phyloP scores from a whole-genome alignment of 2,888 invertebrate species.

The Operophtera brumata region DNA sequence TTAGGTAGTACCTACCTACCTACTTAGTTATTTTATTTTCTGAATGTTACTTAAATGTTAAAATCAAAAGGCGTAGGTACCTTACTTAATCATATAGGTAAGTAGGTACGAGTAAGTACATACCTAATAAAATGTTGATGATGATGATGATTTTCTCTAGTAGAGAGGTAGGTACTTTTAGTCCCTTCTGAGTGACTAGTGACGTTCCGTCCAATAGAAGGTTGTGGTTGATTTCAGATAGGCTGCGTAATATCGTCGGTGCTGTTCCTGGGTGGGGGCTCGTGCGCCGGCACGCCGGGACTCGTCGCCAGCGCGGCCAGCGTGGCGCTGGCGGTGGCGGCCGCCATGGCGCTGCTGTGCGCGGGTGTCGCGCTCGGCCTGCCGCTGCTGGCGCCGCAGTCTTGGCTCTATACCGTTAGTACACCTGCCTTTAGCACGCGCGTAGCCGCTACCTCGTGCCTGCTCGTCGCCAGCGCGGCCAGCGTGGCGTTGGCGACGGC shows the following conservation, averaged over 20 bases:
- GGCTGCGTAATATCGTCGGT: slow-evolving; percentile 37
- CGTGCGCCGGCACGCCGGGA: slow-evolving; percentile 35
- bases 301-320: slow-evolving; percentile 35
- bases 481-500: slow-evolving; percentile 35
- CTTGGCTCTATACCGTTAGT: slow-evolving; percentile 48
- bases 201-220: too few relatives aligned
- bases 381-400: slow-evolving; percentile 45
- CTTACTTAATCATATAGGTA: too few relatives aligned
- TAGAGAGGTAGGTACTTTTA: too few relatives aligned
- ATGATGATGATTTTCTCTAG: too few relatives aligned
- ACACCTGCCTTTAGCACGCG: not conserved
- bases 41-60: too few relatives aligned
- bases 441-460: too few relatives aligned
- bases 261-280: slow-evolving; percentile 36
- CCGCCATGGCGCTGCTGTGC: slow-evolving; percentile 36
- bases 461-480: slow-evolving; percentile 36
- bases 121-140: too few relatives aligned
- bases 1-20: too few relatives aligned
- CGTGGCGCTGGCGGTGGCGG: slow-evolving; percentile 36
- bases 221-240: slow-evolving; percentile 31
- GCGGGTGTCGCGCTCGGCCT: slow-evolving; percentile 39
- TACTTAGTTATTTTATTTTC: too few relatives aligned
- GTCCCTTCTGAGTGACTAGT: too few relatives aligned
- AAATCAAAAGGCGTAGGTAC: too few relatives aligned
- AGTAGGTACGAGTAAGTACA: too few relatives aligned